Percentiles rank a stretch among this genome's conserved stretches.
Conservation (phyloP, 2,113 vertebrate species). For the Archocentrus centrarchus region DNA sequence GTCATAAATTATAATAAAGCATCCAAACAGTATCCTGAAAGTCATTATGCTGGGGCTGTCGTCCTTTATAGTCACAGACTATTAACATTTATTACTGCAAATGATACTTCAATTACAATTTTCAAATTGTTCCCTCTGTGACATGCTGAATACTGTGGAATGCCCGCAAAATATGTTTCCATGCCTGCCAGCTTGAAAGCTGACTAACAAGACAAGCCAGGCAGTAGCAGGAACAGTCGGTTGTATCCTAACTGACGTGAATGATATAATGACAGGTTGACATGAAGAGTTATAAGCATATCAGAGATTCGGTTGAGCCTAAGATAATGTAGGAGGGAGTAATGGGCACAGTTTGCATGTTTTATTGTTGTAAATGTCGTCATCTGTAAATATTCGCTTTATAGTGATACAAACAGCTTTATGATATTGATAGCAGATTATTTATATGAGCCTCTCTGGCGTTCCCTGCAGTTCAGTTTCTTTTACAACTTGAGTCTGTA, state of each 20-base stretch:
- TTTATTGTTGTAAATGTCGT: constrained; percentile 1
- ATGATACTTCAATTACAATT: no score
- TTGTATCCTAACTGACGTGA: background rate
- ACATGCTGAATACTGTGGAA: no score
- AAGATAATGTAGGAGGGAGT: background rate
- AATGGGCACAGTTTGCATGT: no score
- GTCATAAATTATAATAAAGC: no score
- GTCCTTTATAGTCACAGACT: no score
- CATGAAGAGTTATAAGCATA: background rate
- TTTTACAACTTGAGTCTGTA: no score
- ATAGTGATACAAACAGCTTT: background rate
- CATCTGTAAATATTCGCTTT: background rate
- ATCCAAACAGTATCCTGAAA: no score
- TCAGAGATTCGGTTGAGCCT: background rate
- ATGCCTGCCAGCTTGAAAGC: background rate
- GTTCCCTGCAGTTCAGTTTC: no score
- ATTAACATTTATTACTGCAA: no score
- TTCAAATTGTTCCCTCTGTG: no score
- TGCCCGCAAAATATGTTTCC: background rate
- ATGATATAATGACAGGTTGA: background rate
- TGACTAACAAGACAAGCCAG: background rate
- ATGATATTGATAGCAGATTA: background rate
- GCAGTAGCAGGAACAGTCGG: background rate
- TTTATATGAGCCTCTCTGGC: no score
- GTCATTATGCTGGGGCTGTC: no score